Base-by-base conservation (phyloP, 1,140 invertebrate species). In the Nixonia krombeini region DNA sequence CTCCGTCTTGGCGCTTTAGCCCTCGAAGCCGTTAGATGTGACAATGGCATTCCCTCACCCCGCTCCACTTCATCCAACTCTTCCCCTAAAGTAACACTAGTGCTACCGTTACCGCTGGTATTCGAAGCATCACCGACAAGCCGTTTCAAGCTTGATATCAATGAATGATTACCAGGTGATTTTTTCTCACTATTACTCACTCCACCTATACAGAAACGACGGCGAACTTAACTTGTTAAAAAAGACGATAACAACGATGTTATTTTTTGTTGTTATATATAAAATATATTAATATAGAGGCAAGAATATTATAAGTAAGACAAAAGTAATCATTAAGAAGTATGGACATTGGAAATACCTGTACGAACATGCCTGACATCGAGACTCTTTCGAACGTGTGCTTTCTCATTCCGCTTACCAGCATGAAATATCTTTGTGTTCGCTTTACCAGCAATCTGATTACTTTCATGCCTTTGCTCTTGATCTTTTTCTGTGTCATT, bases 1-100 rank as follows among this genome's bases (percentile, higher is more conserved):
- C 91, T 85, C 64, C 90, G 82, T 13, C 88, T 86, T 1, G 90
- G 90, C 66, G 88, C 88, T 78, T 89, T 89, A 1, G 87, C 88
- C 65, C 91, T 79, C 17, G 83, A 87, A 9, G 89, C 89, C 17
- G 90, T 91, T 42, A 90, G 82, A 73, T 91, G 90, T 1, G 84
- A 86, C 15, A 92, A 80, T 57, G 89, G 88, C 21, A 85, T 82
- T 15, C 85, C 82, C 50, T 85, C 84, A 8, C 79, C 80, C 45
- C 88, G 71, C 61, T 89, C 87, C n/a, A 90, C 83, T 26, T 80
- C 83, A 67, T 91, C 89, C 65, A 91, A 86, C 71, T 88, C 87
- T 44, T 86, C 76, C 25, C 82, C 84, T 9, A 82, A 53, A 10
- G 59, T 66, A 26, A 57, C 58, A 37, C 62, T 70, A 12, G 57